Evolutionary conservation across 2,113 vertebrate species (phyloP), one percentile per base, ranked within the genome.

Genomic region (Apistogramma diplotaenia): DNA sequence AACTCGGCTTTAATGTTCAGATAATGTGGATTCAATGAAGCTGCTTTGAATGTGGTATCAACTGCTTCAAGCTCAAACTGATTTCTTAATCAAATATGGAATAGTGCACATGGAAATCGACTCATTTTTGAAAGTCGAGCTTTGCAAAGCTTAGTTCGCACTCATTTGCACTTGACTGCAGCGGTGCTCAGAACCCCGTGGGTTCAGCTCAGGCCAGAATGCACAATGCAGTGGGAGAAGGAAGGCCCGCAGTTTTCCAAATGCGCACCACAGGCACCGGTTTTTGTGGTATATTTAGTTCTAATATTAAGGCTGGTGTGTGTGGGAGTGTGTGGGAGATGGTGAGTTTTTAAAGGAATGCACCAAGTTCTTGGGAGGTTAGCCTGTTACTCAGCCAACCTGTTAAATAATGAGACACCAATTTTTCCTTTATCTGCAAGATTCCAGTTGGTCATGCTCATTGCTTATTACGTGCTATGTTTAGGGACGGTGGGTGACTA

Each of bases 311-410:
- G 21, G 51, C 71, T 21, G 59, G 60, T 77, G 13, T 84, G 87
- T 79, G 85, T 78, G 87, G 76, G 89, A 29, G 82, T 81, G 75
- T 8, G 87, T 90, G 89, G 87, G 85, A 80, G 81, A 74, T 58
- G 74, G 23, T 77, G 82, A 85, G 56, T 76, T 89, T 84, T 85
- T 23, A 76, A 88, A 91, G 82, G 81, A 87, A 88, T 75, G 43
- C 70, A 85, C 81, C 82, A 61, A 85, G 78, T 77, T 85, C 54
- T 71, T 82, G 65, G 56, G 53, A 60, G 58, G 79, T 87, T 59
- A 76, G 79, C 56, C 78, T 79, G 86, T 77, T 80, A 55, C 21
- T 23, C 73, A 75, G 73, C 62, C 76, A 82, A 74, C 9, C 29
- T 83, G 76, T 82, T 88, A 85, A 84, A 37, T 88, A 85, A 89